Percentiles rank a stretch among this genome's conserved stretches.
These are phyloP conservation scores for Cyanoramphus novaezelandiae DNA, from an alignment of 2,113 vertebrate genomes.

Conservation along the genomic window DNA sequence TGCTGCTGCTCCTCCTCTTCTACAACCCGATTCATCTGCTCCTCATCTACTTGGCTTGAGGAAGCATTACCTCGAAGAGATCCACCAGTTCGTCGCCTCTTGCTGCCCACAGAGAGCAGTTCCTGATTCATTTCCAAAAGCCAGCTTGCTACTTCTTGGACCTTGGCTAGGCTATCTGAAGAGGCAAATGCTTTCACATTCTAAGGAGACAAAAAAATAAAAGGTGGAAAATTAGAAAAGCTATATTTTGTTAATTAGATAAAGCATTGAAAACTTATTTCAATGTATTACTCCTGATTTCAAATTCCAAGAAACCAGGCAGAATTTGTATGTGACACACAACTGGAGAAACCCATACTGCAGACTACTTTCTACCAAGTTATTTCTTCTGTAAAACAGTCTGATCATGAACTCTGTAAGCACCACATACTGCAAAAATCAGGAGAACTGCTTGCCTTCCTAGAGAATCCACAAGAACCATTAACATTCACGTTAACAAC, in stretches of 20 bases:
- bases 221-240: neutral
- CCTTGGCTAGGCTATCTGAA: constrained; percentile 99
- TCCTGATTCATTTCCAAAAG: constrained; percentile 99
- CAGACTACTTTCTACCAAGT: neutral
- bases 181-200: constrained; percentile 98
- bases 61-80: constrained; percentile 93
- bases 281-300: neutral
- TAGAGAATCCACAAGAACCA: neutral
- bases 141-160: constrained; percentile 99
- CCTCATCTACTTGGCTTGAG: constrained; percentile 89
- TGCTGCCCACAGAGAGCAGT: constrained; percentile 99
- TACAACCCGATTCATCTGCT: constrained; percentile 88
- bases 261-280: neutral
- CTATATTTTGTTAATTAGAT: neutral
- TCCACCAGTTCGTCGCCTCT: constrained; percentile 90
- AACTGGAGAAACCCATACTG: neutral
- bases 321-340: neutral
- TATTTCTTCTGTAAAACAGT: neutral
- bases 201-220: constrained; percentile 69
- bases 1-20: constrained; percentile 84
- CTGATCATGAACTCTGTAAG: neutral
- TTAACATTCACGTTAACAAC: neutral
- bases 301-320: neutral
- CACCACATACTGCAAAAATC: neutral
- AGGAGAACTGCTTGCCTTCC: neutral